Percentiles rank a stretch among this genome's conserved stretches.
Evolutionary conservation across 2,113 vertebrate species (phyloP).

Genomic region (Cyphomyrus discorhynchus): DNA sequence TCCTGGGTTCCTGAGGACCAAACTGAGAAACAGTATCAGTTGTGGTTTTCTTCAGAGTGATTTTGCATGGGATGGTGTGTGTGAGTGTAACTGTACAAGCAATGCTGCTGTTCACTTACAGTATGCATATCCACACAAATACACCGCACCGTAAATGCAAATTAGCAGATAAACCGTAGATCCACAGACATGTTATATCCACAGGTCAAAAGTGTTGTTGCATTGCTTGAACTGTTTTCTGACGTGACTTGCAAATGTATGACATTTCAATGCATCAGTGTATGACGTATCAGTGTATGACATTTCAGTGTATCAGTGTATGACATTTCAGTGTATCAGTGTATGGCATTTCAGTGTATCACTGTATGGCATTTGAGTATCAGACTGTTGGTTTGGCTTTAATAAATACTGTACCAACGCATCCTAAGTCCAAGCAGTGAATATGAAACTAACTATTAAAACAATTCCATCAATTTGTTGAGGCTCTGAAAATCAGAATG

Average conservation of each 20-base stretch:
- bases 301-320: too few relatives aligned
- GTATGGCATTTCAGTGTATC: too few relatives aligned
- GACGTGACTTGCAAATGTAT: not conserved
- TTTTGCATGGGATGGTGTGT: not conserved
- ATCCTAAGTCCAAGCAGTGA: not conserved
- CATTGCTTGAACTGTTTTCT: not conserved
- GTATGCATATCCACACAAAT: not conserved
- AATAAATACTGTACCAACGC: not conserved
- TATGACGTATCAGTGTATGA: too few relatives aligned
- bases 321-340: too few relatives aligned
- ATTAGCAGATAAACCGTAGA: not conserved
- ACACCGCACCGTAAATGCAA: not conserved
- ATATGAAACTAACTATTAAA: not conserved
- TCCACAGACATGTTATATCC: not conserved
- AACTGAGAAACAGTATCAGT: not conserved
- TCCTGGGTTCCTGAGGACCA: not conserved
- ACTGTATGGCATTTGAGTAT: not conserved
- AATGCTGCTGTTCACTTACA: not conserved
- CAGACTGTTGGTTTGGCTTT: not conserved
- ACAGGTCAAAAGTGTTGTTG: not conserved
- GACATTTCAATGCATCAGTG: not conserved
- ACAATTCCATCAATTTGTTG: too few relatives aligned
- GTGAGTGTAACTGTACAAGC: not conserved
- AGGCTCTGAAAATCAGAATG: not conserved
- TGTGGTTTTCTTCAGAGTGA: not conserved